A percentile compares a stretch with the other conserved stretches of the same genome.
phyloP scores from a whole-genome alignment of 2,113 vertebrate species.

The Podiceps cristatus region DNA sequence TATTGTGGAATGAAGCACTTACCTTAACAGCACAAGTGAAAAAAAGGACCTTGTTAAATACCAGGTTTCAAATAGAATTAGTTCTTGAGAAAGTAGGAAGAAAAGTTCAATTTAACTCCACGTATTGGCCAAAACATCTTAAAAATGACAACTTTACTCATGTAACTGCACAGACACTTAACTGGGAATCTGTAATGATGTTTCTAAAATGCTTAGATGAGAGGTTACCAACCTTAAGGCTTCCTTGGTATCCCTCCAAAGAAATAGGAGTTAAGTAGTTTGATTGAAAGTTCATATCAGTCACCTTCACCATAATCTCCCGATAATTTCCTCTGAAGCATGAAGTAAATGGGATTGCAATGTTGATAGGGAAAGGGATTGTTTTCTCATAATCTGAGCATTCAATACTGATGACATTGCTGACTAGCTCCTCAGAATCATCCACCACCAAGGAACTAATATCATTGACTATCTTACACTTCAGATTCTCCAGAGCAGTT shows the following conservation, averaged over 20 bases:
- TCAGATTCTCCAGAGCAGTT: constrained; percentile 60
- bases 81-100: background rate
- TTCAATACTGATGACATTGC: constrained; percentile 80
- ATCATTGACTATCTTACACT: constrained; percentile 73
- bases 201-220: background rate
- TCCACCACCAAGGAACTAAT: constrained; percentile 79
- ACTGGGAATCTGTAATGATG: background rate
- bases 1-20: background rate
- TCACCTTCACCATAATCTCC: constrained; percentile 85
- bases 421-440: constrained; percentile 87
- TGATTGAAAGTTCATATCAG: constrained; percentile 74
- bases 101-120: background rate
- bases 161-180: background rate
- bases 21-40: background rate
- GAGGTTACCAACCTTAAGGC: constrained; percentile 75
- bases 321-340: constrained; percentile 81
- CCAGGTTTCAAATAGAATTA: background rate
- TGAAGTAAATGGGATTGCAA: constrained; percentile 81
- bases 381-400: constrained; percentile 33
- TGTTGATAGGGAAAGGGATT: constrained; percentile 78
- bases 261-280: constrained; percentile 74
- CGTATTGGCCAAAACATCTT: background rate
- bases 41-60: background rate
- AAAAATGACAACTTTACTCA: background rate
- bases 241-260: constrained; percentile 73